Evolutionary conservation across 2,888 invertebrate genomes (phyloP).

Genomic region (Liodrosophila aerea): DNA sequence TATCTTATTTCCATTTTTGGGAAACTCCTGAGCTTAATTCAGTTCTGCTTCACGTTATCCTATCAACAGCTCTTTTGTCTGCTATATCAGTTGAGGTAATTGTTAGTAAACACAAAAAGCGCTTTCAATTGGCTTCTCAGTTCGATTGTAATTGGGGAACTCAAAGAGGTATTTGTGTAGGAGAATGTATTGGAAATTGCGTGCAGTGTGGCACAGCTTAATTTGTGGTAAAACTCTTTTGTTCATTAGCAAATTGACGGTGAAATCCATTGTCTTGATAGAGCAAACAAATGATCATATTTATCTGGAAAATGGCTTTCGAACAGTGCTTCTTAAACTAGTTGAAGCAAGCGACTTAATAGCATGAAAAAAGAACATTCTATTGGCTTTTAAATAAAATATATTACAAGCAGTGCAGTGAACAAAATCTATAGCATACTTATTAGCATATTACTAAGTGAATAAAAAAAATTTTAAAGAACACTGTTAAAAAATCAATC

Average conservation of each 20-base stretch:
- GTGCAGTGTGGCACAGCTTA: constrained; percentile 26
- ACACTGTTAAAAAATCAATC: too few relatives aligned
- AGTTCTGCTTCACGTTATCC: too few relatives aligned
- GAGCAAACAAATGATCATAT: constrained; percentile 21
- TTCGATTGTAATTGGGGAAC: constrained; percentile 7
- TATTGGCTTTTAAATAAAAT: too few relatives aligned
- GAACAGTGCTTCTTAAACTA: background rate
- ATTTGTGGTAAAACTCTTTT: constrained; percentile 36
- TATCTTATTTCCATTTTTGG: too few relatives aligned
- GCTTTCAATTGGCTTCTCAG: constrained; percentile 7
- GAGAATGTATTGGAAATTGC: constrained; percentile 27
- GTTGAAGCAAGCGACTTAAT: too few relatives aligned
- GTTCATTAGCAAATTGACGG: constrained; percentile 34
- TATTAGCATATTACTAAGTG: constrained; percentile 6
- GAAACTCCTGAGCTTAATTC: too few relatives aligned
- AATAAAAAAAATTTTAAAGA: background rate
- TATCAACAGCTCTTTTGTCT: background rate
- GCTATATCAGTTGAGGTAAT: constrained; percentile 13
- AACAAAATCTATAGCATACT: constrained; percentile 22
- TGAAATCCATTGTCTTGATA: constrained; percentile 25
- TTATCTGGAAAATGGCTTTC: background rate
- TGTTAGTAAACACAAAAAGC: constrained; percentile 2
- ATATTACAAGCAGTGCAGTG: too few relatives aligned
- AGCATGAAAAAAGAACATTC: background rate
- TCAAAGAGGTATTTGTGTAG: constrained; percentile 29